phyloP scores from a whole-genome alignment of 2,113 vertebrate genomes.

The Sinocyclocheilus rhinocerous region DNA sequence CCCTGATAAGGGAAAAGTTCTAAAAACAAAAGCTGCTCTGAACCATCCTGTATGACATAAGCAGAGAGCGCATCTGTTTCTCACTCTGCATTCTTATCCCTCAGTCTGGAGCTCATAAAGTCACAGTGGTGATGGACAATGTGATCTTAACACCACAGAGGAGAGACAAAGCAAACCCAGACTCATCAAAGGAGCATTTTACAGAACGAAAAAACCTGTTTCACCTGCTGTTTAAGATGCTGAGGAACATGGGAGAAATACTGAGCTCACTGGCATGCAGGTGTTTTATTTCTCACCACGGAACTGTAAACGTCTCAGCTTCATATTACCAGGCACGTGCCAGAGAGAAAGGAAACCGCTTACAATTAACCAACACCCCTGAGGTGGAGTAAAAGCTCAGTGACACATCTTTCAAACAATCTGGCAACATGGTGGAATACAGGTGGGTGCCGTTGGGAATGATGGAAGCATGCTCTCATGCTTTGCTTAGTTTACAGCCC shows the following conservation, averaged over 20 bases:
- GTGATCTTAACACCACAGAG: slow-evolving; percentile 42
- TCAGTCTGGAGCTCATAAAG: slow-evolving; percentile 49
- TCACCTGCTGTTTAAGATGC: slow-evolving; percentile 37
- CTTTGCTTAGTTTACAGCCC: background rate
- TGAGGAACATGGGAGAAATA: slow-evolving; percentile 15
- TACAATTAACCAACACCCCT: slow-evolving; percentile 22
- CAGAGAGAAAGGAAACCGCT: slow-evolving; percentile 29
- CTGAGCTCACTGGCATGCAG: slow-evolving; percentile 33
- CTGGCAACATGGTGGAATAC: background rate
- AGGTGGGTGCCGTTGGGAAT: slow-evolving; percentile 5
- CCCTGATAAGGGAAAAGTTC: background rate
- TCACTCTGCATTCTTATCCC: background rate
- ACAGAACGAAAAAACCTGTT: slow-evolving; percentile 45
- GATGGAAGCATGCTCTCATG: slow-evolving; percentile 17
- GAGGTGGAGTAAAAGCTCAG: slow-evolving; percentile 21
- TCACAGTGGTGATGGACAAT: slow-evolving; percentile 6
- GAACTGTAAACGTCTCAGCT: slow-evolving; percentile 24
- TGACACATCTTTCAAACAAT: slow-evolving; percentile 25
- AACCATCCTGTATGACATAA: slow-evolving; percentile 6
- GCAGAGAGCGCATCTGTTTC: slow-evolving; percentile 23
- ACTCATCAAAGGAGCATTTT: slow-evolving; percentile 48
- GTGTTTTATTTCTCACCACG: slow-evolving; percentile 38
- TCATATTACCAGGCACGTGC: slow-evolving; percentile 46
- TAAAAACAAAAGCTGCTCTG: background rate
- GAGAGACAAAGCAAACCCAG: slow-evolving; percentile 21